Conservation (phyloP, 2,113 vertebrate genomes). For the Sander vitreus region DNA sequence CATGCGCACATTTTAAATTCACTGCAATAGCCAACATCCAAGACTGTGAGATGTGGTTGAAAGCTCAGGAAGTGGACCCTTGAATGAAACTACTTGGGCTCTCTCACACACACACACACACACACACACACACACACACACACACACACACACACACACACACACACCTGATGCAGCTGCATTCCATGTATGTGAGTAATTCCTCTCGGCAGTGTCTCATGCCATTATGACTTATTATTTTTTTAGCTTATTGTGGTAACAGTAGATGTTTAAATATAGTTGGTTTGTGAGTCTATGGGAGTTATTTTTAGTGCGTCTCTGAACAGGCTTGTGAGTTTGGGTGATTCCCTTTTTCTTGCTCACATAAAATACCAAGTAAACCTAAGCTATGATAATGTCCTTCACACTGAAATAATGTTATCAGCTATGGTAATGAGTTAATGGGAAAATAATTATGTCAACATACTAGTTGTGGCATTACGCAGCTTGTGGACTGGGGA, state of each 20-base stretch:
- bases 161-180: too few species aligned
- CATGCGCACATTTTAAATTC: neutral
- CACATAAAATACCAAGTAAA: neutral
- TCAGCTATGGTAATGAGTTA: neutral
- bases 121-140: too few species aligned
- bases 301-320: constrained; percentile 36
- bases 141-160: too few species aligned
- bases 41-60: neutral
- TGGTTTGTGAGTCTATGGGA: neutral
- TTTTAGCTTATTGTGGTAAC: constrained; percentile 27
- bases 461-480: neutral
- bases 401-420: neutral
- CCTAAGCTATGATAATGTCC: rapidly evolving
- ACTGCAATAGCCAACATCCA: neutral
- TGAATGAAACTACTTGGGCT: neutral
- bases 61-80: neutral
- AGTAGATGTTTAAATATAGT: constrained; percentile 28
- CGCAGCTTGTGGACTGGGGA: neutral
- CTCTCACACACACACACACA: too few species aligned
- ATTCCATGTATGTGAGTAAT: constrained; percentile 49
- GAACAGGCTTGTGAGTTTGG: neutral
- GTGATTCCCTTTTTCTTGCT: constrained; percentile 46
- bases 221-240: constrained; percentile 14
- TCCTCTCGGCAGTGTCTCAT: constrained; percentile 33
- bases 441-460: neutral